Conservation (phyloP, 2,888 invertebrate species). For the Stenodera caucasica region DNA sequence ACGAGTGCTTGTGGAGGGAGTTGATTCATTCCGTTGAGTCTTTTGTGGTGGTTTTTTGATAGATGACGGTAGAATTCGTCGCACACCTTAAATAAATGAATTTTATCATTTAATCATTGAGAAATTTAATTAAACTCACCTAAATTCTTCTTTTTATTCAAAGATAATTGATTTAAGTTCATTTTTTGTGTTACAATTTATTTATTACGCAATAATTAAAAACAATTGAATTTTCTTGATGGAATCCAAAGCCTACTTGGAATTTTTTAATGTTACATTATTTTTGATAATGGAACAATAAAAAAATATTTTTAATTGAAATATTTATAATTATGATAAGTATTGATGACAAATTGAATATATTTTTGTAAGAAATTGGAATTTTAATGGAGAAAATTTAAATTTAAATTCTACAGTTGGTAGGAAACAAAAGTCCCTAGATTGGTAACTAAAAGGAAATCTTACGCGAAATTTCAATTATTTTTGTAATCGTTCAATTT, state of each 20-base stretch:
- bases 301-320: too few relatives aligned
- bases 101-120: background rate
- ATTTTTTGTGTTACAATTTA: background rate
- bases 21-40: slow-evolving; percentile 15
- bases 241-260: background rate
- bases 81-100: background rate
- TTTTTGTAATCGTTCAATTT: too few relatives aligned
- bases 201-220: background rate
- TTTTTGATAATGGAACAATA: too few relatives aligned
- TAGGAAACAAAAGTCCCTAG: background rate
- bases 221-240: background rate
- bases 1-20: slow-evolving; percentile 12
- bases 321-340: too few relatives aligned
- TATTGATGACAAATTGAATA: too few relatives aligned
- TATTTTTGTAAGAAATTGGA: too few relatives aligned
- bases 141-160: slow-evolving; percentile 4
- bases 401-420: slow-evolving; percentile 7
- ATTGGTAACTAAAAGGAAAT: background rate
- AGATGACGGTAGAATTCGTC: background rate
- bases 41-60: slow-evolving; percentile 1
- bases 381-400: too few relatives aligned
- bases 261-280: too few relatives aligned
- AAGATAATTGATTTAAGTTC: slow-evolving; percentile 7
- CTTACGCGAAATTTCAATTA: too few relatives aligned
- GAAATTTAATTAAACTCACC: background rate